Base-by-base conservation (phyloP, 1,140 invertebrate genomes). In the Drosophila carrolli region DNA sequence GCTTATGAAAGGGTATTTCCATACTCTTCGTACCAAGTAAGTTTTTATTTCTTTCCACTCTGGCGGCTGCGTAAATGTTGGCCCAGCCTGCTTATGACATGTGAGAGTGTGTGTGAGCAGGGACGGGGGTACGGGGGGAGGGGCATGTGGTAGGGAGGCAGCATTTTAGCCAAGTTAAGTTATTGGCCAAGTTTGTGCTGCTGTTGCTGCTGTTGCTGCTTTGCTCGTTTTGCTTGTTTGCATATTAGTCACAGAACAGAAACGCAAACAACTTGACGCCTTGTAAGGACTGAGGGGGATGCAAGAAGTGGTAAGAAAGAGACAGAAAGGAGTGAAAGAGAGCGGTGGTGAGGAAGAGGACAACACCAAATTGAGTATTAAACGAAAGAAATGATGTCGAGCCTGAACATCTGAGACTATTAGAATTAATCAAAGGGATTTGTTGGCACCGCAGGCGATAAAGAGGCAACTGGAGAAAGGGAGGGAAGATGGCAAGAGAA, bases 381-480 rank as follows among this genome's bases (percentile, higher is more conserved):
- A 89, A 66, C 84, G 74, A 84, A 89, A 78, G 76, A 89, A 89
- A 89, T 81, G 80, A 89, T 89, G 84, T 89, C 74, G 77, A 59
- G 68, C 53, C 80, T 70, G 77, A 86, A 71, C 84, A 89, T 89
- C 84, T 80, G 77, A 89, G 80, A 80, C 84, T 84, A 89, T 89
- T 89, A 89, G 84, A 89, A 89, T 89, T 89, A 89, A 89, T 89
- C 84, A 89, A 89, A 89, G 82, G 84, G 84, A 89, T 89, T 89
- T 89, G 75, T 68, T 72, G 58, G 75, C 77, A 48, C 76, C 81
- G 56, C 71, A 76, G 72, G 81, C 81, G 68, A 68, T 73, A 59
- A 48, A 56, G 53, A 19, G 48, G 10, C 9, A 5, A 14, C 1
- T 1, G 19, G 7, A 27, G n/a, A 9, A 37, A 11, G 41, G 37